These are phyloP conservation scores for Corydoras maculifer DNA, from an alignment of 2,113 vertebrate species.

Conservation along the genomic window DNA sequence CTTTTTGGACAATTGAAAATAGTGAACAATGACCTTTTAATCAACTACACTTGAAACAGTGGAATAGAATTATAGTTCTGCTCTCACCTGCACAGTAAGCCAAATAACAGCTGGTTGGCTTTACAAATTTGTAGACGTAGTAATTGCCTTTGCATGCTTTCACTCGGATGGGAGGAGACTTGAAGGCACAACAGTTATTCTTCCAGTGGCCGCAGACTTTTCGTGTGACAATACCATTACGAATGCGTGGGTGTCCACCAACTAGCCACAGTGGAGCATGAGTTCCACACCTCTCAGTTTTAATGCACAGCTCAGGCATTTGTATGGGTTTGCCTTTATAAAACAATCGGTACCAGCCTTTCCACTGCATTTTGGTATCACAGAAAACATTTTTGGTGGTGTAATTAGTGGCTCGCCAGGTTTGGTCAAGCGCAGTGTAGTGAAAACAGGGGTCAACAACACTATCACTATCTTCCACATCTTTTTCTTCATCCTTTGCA, in stretches of 20 bases:
- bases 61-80: too few relatives aligned
- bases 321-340: slow-evolving; percentile 46
- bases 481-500: slow-evolving; percentile 7
- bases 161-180: slow-evolving; percentile 47
- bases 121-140: slow-evolving; percentile 44
- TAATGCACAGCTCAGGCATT: slow-evolving; percentile 53
- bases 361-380: slow-evolving; percentile 44
- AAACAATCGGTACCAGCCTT: slow-evolving; percentile 52
- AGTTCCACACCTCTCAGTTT: slow-evolving; percentile 44
- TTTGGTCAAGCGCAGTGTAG: slow-evolving; percentile 42
- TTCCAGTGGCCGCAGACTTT: slow-evolving; percentile 46
- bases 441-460: slow-evolving; percentile 41
- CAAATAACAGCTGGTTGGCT: slow-evolving; percentile 27
- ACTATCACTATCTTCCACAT: not conserved
- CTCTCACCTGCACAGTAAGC: slow-evolving; percentile 46
- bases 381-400: slow-evolving; percentile 42
- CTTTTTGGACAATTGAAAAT: too few relatives aligned
- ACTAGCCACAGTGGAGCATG: slow-evolving; percentile 50
- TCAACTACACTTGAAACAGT: too few relatives aligned
- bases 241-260: slow-evolving; percentile 37
- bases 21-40: too few relatives aligned
- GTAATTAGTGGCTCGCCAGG: slow-evolving; percentile 50
- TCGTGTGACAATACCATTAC: slow-evolving; percentile 42
- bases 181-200: slow-evolving; percentile 45
- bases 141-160: slow-evolving; percentile 50